Evolutionary conservation across 2,113 vertebrate species (phyloP).

Genomic region (Albula goreensis): DNA sequence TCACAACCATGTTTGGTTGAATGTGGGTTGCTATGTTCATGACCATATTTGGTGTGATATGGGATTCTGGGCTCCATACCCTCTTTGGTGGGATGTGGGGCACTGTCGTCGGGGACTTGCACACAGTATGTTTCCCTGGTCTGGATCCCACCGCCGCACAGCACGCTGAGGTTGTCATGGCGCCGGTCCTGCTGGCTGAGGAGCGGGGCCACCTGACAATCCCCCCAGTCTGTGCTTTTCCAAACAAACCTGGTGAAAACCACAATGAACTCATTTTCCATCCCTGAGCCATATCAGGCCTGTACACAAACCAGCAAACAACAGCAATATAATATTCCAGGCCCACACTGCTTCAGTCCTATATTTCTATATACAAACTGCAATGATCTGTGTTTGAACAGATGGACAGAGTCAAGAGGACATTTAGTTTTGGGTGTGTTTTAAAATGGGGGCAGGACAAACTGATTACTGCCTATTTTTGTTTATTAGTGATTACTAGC

Average conservation of each 20-base stretch:
- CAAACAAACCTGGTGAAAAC: slow-evolving; percentile 74
- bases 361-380: neutral
- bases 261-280: neutral
- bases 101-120: slow-evolving; percentile 44
- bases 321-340: neutral
- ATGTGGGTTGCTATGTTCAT: neutral
- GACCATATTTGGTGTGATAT: neutral
- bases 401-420: neutral
- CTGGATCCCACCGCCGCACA: slow-evolving; percentile 81
- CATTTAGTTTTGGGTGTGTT: neutral
- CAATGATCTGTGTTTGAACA: neutral
- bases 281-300: neutral
- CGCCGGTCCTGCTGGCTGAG: slow-evolving; percentile 65
- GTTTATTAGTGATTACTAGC: neutral
- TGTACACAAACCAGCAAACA: neutral
- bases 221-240: slow-evolving; percentile 79
- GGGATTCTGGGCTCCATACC: slow-evolving; percentile 50
- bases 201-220: slow-evolving; percentile 75
- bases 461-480: neutral
- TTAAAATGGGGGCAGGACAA: neutral
- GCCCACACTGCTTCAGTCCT: neutral
- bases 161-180: slow-evolving; percentile 42
- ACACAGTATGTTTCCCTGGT: slow-evolving; percentile 74
- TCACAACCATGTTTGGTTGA: too few relatives aligned
- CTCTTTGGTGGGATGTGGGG: slow-evolving; percentile 63